Evolutionary conservation across 2,113 vertebrate species (phyloP).

Genomic region (Microcebus murinus): DNA sequence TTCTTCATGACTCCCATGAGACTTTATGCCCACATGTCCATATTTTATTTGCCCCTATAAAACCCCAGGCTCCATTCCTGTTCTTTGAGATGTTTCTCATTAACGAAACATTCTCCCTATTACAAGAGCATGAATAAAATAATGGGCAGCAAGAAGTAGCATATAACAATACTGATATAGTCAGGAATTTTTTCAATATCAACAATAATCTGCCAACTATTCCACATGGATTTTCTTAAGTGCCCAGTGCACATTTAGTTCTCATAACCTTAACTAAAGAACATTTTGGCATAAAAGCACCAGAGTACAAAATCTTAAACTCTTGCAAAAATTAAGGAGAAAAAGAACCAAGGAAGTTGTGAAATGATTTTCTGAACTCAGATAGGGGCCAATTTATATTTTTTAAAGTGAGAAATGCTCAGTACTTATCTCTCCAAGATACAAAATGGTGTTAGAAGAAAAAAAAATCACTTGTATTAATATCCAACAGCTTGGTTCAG

Average conservation of each 20-base stretch:
- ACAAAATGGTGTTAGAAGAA: conserved; percentile 16
- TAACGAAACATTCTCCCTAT: background rate
- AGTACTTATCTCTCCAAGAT: conserved; percentile 43
- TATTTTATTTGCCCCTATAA: background rate
- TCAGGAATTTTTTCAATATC: background rate
- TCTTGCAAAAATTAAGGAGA: background rate
- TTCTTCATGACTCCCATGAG: background rate
- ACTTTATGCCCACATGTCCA: background rate
- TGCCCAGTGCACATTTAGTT: conserved; percentile 3
- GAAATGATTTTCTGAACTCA: conserved; percentile 47
- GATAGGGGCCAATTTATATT: background rate
- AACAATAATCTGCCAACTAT: background rate
- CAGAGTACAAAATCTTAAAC: background rate
- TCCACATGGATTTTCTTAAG: conserved; percentile 5
- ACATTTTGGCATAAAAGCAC: background rate
- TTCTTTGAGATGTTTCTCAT: background rate
- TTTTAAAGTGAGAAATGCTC: conserved; percentile 32
- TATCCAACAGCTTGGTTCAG: background rate
- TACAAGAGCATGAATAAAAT: background rate
- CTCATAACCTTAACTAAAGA: background rate
- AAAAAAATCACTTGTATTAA: conserved; percentile 47
- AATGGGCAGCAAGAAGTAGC: background rate
- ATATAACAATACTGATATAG: background rate
- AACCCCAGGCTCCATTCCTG: background rate
- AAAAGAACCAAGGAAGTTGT: background rate